Evolutionary conservation across 1,140 invertebrate genomes (phyloP), one percentile per base, ranked within the genome.

Genomic region (Acromyrmex heyeri): DNA sequence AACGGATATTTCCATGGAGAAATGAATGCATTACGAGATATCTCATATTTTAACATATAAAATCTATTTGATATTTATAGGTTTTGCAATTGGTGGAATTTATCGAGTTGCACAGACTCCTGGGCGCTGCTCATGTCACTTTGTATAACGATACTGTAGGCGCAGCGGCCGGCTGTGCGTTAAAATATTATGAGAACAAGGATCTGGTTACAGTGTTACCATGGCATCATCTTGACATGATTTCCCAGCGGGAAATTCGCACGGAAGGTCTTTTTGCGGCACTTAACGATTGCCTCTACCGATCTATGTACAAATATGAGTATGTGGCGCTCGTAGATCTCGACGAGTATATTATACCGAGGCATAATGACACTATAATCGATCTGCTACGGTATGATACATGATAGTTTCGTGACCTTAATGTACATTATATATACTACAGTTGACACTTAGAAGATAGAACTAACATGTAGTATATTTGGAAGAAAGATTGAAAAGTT

Each of bases 91-190:
- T 99, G 85, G 96, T 99, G 81, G 98, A 99, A 95, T 99, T 99
- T 96, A 96, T 99, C 85, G 99, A 99, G 95, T 95, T 99, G 70
- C 98, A 99, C 93, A 96, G 96, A 8, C 94, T 99, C 21, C 95
- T 99, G 70, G 99, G 99, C 0, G 98, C 98, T 0, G 97, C 97
- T 38, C 98, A 98, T 93, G 98, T 99, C 93, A 98, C 98, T 38
- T 97, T 99, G 93, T 99, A 99, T 95, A 99, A 99, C 94, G 97
- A 99, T 93, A 98, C 98, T 0, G 95, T 99, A 38, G 98, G 98
- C 7, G 93, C 95, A 2, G 96, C 97, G 65, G 98, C 98, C 0
- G 96, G 96, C 18, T 98, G 98, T 92, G 96, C 98, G 18, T 95
- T 99, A 55, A 95, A 96, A 18, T 96, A 97, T 91, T 99, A 99